Evolutionary conservation across 1,140 invertebrate species (phyloP), one percentile per base, ranked within the genome.

Genomic region (Gerris buenoi): DNA sequence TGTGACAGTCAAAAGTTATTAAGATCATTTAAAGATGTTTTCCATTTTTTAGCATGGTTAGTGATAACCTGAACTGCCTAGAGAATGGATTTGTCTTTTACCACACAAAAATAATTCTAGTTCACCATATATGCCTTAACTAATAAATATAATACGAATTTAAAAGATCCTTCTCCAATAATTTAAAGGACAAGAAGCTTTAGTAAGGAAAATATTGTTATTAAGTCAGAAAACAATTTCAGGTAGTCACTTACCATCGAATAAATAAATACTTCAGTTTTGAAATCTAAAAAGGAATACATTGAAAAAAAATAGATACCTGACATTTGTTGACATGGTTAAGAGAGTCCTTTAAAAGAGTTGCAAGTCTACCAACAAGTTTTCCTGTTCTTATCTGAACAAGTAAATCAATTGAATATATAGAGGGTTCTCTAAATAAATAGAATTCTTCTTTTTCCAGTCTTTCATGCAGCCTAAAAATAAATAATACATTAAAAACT

Each of bases 351-450:
- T 79, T 76, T 0, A 88, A 82, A 46, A 88, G 70, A 72, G 82
- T 79, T 71, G 82, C 82, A 26, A 90, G 78, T 71, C 80, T 81
- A 25, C 77, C 77, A 3, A 79, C 76, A 71, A 90, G 77, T 70
- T 83, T 80, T 27, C 83, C 85, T 70, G 76, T 81, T 74, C 85
- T 84, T 1, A 89, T 83, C 74, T 84, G 79, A n/a, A 85, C 76
- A 68, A 92, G 80, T 77, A 92, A 88, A 69, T 84, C 81, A 70
- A 92, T 79, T 1, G 89, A 90, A 77, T 88, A 91, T n/a, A 85
- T 73, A 71, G 91, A 85, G 1, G 83, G 79, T 72, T 90, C 87
- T 1, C 76, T 78, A 27, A 84, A 76, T 69, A 88, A 82, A 73
- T 89, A 84, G 29, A 74, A 71, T 23, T 83, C 80, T 72, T 85